Base-by-base conservation (phyloP, 2,888 invertebrate species). In the Callyntrura guangdongensis region DNA sequence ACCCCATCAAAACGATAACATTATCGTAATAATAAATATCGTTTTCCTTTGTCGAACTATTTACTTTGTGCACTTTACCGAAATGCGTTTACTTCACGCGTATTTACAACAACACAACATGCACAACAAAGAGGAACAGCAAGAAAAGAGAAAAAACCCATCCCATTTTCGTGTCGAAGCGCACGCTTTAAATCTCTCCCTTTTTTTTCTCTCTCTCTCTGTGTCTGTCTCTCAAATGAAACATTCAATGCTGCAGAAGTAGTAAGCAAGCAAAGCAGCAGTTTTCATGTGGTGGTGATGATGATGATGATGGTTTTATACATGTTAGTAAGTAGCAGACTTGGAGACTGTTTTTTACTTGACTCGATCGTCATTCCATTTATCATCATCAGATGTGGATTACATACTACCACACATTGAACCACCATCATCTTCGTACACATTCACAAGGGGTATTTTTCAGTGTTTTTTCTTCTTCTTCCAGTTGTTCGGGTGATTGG, bases 141-240 rank as follows among this genome's bases (percentile, higher is more conserved):
- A 22, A 69, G 36, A 36, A 2, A 69, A 69, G 27, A 6, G 36
- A 69, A 36, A 69, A 36, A 69, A 69, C 69, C 69, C 69, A 69
- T n/a, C 69, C 69, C 69, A 69, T 69, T 69, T 69, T 27, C 12
- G 36, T 69, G 69, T 36, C 27, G 69, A 69, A 69, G 69, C 69
- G 69, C 69, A 69, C 69, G 69, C 69, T 69, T 69, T 69, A n/a
- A 69, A 69, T 69, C 1, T 20, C 14, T 14, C 14, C 36, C 22
- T 64, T 53, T 53, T 14, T 53, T 53, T 1, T 64, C 64, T 64
- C 64, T 25, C 64, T 64, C 64, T 22, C 22, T 64, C 64, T 36
- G 3, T 36, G 36, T 36, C 36, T 36, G 36, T 36, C 36, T 36
- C 36, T 2, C 36, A 36, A 36, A 36, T 53, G 14, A 56, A 17